Base-by-base conservation (phyloP, 2,113 vertebrate species). In the Myrmecobius fasciatus region DNA sequence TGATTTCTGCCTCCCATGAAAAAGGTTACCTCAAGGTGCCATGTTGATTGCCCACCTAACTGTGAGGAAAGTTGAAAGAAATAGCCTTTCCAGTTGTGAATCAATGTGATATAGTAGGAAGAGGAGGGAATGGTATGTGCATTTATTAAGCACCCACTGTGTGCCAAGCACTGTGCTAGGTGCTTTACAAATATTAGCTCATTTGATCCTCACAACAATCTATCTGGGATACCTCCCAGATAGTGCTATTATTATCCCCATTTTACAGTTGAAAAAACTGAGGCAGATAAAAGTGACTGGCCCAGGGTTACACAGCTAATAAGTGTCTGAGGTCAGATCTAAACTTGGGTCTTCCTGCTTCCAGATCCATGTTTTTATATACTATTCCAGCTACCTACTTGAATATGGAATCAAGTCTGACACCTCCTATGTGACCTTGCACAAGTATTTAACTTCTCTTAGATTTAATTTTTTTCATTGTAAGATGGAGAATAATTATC, bases 191-290 rank as follows among this genome's bases (percentile, higher is more conserved):
- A 83, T 83, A 83, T 67, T 31, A 60, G 31, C 56, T 60, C 56
- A 12, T 75, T 43, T 83, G 67, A 83, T 83, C 67, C 67, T 83
- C 67, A 83, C 3, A 20, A 43, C 36, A 43, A 43, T 83, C 20
- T 24, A 43, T n/a, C n/a, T 83, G 67, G 36, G 17, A 83, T 51
- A 10, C 49, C 9, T 51, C 49, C 49, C 9, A 51, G 20, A 2
- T 24, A 43, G n/a, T 43, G 36, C 20, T 83, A n/a, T 83, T 24
- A 20, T 24, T 75, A 83, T 26, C 49, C 20, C 53, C 9, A 11
- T 47, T 96, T 94, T 67, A 47, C 88, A 43, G 14, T 91, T 95
- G 89, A 92, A n/a, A 31, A 94, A 94, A 91, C 25, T 28, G 36
- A 95, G 43, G 43, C 91, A 48, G 49, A 88, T 53, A 93, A 26